phyloP scores from a whole-genome alignment of 2,888 invertebrate species.

The Ferrisia virgata region DNA sequence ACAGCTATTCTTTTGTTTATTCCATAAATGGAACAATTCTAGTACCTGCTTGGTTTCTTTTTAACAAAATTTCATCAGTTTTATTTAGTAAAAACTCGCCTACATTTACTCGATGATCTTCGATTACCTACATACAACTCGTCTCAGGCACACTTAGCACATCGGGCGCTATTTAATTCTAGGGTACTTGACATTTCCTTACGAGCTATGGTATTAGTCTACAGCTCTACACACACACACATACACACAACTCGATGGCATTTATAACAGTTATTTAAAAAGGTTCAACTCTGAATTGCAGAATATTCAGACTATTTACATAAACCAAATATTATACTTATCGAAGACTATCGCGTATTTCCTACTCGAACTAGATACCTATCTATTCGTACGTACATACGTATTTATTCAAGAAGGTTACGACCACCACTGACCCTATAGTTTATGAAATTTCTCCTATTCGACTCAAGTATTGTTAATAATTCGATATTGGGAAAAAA shows the following conservation, averaged over 20 bases:
- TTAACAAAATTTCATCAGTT: too few species aligned
- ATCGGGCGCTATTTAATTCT: not conserved
- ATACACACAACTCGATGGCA: not conserved
- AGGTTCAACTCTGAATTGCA: not conserved
- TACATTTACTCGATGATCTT: not conserved
- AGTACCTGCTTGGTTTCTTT: too few species aligned
- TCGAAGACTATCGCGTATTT: not conserved
- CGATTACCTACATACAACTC: not conserved
- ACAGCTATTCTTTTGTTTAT: too few species aligned
- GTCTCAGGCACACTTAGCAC: not conserved
- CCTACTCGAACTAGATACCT: not conserved
- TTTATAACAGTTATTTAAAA: not conserved
- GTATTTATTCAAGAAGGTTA: not conserved
- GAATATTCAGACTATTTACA: constrained; percentile 8
- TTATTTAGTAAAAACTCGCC: too few species aligned
- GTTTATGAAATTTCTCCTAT: not conserved
- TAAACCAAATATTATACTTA: not conserved
- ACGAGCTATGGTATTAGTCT: not conserved
- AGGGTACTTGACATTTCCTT: constrained; percentile 14
- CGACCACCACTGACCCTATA: not conserved
- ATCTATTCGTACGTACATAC: too few species aligned
- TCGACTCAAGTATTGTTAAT: not conserved
- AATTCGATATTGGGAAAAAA: not conserved
- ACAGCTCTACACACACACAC: too few species aligned
- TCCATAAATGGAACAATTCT: too few species aligned